These are phyloP conservation scores for Prunella himalayana DNA, from an alignment of 2,113 vertebrate genomes.

Conservation along the genomic window DNA sequence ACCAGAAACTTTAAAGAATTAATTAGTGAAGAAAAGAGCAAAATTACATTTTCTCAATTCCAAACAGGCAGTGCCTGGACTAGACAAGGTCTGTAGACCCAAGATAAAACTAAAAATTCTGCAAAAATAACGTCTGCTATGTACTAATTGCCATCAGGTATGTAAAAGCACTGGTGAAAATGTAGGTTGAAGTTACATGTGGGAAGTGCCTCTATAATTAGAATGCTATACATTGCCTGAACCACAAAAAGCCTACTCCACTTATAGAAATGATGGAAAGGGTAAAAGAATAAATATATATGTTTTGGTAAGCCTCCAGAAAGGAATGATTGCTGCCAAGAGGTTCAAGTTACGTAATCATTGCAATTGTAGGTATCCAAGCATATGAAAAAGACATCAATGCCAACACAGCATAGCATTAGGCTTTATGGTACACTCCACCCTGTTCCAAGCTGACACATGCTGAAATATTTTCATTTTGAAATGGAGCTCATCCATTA, in stretches of 20 bases:
- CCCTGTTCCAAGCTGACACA: not conserved
- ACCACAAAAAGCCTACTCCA: not conserved
- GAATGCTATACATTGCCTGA: not conserved
- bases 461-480: not conserved
- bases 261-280: not conserved
- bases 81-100: slow-evolving; percentile 30
- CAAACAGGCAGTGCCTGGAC: slow-evolving; percentile 2
- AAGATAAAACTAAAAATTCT: slow-evolving; percentile 64
- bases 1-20: not conserved
- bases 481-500: not conserved
- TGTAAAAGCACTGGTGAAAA: not conserved
- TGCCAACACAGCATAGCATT: not conserved
- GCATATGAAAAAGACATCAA: not conserved
- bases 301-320: not conserved
- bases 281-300: not conserved
- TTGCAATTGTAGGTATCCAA: not conserved
- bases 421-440: not conserved
- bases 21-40: slow-evolving; percentile 58
- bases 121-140: slow-evolving; percentile 23
- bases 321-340: not conserved
- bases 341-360: not conserved
- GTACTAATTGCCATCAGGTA: slow-evolving; percentile 33
- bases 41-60: slow-evolving; percentile 57
- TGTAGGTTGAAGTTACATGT: slow-evolving; percentile 1
- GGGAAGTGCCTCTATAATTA: not conserved